Percentiles rank a stretch among this genome's conserved stretches.
These are phyloP conservation scores for Archips xylosteana DNA, from an alignment of 2,888 invertebrate genomes.

Conservation along the genomic window DNA sequence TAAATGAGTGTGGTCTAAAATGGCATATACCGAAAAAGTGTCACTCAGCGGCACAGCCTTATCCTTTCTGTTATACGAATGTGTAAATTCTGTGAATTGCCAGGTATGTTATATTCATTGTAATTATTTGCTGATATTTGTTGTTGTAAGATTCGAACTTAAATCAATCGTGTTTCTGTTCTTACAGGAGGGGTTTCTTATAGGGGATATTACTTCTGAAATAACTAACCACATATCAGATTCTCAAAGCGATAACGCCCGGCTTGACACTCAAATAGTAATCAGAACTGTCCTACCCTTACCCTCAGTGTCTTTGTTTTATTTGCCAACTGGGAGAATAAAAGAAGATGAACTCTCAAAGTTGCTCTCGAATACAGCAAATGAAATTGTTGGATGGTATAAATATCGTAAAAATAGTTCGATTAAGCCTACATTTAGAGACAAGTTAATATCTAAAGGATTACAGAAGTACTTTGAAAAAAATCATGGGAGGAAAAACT, in stretches of 20 bases:
- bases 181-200: slow-evolving; percentile 87
- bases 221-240: slow-evolving; percentile 89
- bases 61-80: slow-evolving; percentile 89
- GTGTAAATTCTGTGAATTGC: slow-evolving; percentile 84
- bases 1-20: slow-evolving; percentile 44
- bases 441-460: slow-evolving; percentile 87
- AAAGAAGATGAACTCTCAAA: slow-evolving; percentile 82
- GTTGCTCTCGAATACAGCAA: slow-evolving; percentile 81
- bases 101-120: slow-evolving; percentile 78
- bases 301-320: slow-evolving; percentile 85
- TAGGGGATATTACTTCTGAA: slow-evolving; percentile 87
- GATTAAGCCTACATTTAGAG: slow-evolving; percentile 86
- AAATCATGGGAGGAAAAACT: slow-evolving; percentile 83
- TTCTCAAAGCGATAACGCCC: slow-evolving; percentile 87
- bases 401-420: slow-evolving; percentile 85
- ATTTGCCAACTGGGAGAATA: slow-evolving; percentile 85
- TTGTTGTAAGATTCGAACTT: slow-evolving; percentile 3
- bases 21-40: slow-evolving; percentile 82
- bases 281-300: slow-evolving; percentile 87
- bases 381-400: slow-evolving; percentile 89
- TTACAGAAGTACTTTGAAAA: slow-evolving; percentile 85
- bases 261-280: slow-evolving; percentile 86
- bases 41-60: slow-evolving; percentile 87
- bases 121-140: not conserved
- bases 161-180: slow-evolving; percentile 19